Percentiles rank a stretch among this genome's conserved stretches.
Evolutionary conservation across 2,113 vertebrate genomes (phyloP).

Genomic region (Myiozetetes cayanensis): DNA sequence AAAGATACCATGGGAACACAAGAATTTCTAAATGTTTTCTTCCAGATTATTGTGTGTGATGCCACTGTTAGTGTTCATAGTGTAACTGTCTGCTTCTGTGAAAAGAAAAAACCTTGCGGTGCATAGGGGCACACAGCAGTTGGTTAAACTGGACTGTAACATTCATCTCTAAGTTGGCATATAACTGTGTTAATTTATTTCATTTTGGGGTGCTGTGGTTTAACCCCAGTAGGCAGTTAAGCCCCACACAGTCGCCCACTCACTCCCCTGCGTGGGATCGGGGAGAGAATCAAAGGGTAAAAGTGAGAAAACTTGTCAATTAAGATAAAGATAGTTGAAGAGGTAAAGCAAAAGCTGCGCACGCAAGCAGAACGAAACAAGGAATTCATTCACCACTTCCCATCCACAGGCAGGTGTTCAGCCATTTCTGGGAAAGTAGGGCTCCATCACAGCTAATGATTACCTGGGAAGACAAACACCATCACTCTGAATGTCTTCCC

Average conservation of each 20-base stretch:
- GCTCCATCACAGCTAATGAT: background rate
- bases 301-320: background rate
- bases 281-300: background rate
- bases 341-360: background rate
- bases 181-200: background rate
- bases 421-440: background rate
- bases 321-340: background rate
- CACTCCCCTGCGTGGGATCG: accelerated
- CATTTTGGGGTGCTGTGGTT: background rate
- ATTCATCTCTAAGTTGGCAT: background rate
- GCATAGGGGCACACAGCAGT: background rate
- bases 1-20: background rate
- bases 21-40: background rate
- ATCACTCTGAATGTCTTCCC: accelerated
- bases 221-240: background rate
- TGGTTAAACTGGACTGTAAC: background rate
- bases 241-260: accelerated
- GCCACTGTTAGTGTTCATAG: background rate
- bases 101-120: background rate
- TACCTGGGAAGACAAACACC: background rate
- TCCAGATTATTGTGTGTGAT: background rate
- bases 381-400: background rate
- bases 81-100: background rate
- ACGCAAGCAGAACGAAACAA: background rate
- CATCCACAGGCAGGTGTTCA: background rate